Evolutionary conservation across 2,113 vertebrate genomes (phyloP).

Genomic region (Onychostoma macrolepis): DNA sequence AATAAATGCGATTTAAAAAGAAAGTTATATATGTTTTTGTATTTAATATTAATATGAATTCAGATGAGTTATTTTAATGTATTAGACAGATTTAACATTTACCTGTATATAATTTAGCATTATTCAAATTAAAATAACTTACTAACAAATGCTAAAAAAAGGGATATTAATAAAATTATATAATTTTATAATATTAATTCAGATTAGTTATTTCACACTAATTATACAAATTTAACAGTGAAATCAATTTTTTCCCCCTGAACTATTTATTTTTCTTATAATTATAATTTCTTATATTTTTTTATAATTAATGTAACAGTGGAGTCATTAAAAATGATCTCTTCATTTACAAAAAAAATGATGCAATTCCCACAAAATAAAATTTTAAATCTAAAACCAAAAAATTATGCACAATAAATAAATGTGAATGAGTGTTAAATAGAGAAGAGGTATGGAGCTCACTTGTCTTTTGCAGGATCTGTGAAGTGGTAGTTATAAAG

Average conservation of each 20-base stretch:
- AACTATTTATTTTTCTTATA: neutral
- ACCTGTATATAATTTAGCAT: neutral
- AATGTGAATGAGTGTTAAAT: neutral
- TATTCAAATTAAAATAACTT: neutral
- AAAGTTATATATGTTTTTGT: too few relatives aligned
- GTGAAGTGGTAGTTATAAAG: constrained; percentile 85
- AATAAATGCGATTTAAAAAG: too few relatives aligned
- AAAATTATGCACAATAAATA: neutral
- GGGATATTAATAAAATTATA: neutral
- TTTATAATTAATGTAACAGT: neutral
- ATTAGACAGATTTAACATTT: too few relatives aligned
- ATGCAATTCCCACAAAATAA: too few relatives aligned
- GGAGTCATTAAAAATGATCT: neutral
- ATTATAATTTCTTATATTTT: too few relatives aligned
- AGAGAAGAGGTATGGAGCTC: constrained; percentile 46
- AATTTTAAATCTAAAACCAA: neutral
- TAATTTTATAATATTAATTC: too few relatives aligned
- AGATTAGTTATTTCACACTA: too few relatives aligned
- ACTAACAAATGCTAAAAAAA: neutral
- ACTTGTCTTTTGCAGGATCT: constrained; percentile 64
- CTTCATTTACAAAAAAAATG: neutral
- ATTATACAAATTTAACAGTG: too few relatives aligned
- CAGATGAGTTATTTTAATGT: too few relatives aligned
- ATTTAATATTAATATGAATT: too few relatives aligned
- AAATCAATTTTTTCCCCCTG: neutral